phyloP scores from a whole-genome alignment of 2,113 vertebrate species.

The Nibea coibor region DNA sequence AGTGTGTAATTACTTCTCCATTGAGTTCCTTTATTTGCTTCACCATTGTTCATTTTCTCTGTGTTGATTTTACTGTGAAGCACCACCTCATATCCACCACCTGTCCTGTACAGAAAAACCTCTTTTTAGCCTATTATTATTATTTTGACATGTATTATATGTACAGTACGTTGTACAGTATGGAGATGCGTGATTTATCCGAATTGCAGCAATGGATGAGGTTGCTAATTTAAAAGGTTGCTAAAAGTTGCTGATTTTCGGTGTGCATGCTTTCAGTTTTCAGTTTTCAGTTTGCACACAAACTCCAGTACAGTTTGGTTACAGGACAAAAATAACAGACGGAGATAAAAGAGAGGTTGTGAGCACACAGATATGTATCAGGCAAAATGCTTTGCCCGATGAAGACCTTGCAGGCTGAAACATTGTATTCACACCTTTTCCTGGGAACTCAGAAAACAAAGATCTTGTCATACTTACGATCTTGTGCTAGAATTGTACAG shows the following conservation, averaged over 20 bases:
- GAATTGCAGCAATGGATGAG: too few species aligned
- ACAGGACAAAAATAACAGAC: background rate
- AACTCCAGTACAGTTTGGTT: background rate
- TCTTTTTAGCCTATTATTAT: background rate
- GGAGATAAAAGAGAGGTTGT: background rate
- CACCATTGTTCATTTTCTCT: slow-evolving; percentile 2
- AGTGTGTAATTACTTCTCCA: slow-evolving; percentile 30
- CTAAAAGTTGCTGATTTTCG: too few species aligned
- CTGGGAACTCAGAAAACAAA: background rate
- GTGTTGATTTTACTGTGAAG: background rate
- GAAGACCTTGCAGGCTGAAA: background rate
- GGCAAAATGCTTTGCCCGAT: background rate
- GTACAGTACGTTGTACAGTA: too few species aligned
- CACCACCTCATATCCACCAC: background rate
- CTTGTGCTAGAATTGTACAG: slow-evolving; percentile 35
- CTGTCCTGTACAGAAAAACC: background rate
- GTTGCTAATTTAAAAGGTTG: too few species aligned
- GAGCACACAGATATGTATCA: too few species aligned
- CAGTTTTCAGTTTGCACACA: background rate
- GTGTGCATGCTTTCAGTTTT: too few species aligned
- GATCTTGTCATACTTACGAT: slow-evolving; percentile 43
- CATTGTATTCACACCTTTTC: background rate
- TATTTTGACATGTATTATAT: background rate
- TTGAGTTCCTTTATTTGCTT: slow-evolving; percentile 19
- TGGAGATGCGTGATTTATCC: too few species aligned